Evolutionary conservation across 2,113 vertebrate genomes (phyloP).

Genomic region (Cervus canadensis): DNA sequence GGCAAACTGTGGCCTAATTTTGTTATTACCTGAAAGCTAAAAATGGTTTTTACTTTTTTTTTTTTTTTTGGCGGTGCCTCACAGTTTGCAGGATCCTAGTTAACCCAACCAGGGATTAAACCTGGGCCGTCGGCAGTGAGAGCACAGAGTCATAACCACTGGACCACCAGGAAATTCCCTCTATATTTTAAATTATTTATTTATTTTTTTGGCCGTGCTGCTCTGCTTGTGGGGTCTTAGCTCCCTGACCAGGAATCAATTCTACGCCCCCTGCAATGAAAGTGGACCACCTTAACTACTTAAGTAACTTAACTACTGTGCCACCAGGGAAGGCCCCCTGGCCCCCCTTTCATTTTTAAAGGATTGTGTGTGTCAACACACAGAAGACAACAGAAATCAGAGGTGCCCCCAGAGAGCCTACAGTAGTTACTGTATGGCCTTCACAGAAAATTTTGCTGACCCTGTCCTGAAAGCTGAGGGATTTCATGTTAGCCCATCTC

Average conservation of each 20-base stretch:
- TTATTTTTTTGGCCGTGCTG: not conserved
- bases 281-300: not conserved
- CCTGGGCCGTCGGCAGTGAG: not conserved
- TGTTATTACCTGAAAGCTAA: not conserved
- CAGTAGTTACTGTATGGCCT: not conserved
- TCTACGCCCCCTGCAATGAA: not conserved
- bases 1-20: not conserved
- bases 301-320: not conserved
- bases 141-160: not conserved
- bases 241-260: not conserved
- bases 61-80: not conserved
- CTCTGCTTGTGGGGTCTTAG: not conserved
- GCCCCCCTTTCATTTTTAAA: not conserved
- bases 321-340: not conserved
- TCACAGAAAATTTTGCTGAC: not conserved
- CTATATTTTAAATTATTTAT: not conserved
- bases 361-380: not conserved
- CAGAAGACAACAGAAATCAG: not conserved
- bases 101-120: not conserved
- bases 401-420: not conserved
- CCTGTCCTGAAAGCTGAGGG: not conserved
- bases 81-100: not conserved
- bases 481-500: not conserved
- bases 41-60: not conserved
- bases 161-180: not conserved